Percentiles rank a stretch among this genome's conserved stretches.
Evolutionary conservation across 2,888 invertebrate genomes (phyloP).

Genomic region (Andrena minutula): DNA sequence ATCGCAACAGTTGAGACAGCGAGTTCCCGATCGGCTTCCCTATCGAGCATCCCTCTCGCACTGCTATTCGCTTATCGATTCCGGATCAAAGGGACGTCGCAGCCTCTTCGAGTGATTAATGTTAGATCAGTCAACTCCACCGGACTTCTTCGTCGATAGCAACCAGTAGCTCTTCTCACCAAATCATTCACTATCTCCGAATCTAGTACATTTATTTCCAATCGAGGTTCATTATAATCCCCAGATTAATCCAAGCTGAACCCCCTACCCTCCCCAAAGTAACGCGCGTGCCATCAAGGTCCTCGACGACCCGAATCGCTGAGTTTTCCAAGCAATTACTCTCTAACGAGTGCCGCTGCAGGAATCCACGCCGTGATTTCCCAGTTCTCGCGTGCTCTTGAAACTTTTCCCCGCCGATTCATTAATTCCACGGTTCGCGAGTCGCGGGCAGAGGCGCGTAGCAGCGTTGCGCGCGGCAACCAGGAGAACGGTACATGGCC

Average conservation of each 20-base stretch:
- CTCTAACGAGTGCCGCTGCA: background rate
- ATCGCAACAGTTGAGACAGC: background rate
- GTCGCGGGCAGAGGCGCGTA: background rate
- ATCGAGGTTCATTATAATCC: background rate
- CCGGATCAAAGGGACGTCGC: background rate
- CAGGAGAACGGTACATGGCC: conserved; percentile 35
- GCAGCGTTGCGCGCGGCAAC: conserved; percentile 21
- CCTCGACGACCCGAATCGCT: background rate
- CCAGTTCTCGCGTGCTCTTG: background rate
- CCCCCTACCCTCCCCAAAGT: background rate
- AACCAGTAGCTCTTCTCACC: background rate
- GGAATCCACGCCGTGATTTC: background rate
- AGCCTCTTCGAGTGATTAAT: background rate
- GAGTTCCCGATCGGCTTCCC: background rate
- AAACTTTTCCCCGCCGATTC: conserved; percentile 25
- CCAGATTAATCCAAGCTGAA: background rate
- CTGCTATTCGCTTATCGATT: background rate
- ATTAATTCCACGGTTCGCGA: conserved; percentile 31
- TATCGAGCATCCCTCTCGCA: background rate
- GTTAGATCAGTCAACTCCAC: background rate
- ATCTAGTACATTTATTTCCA: background rate
- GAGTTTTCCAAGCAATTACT: background rate
- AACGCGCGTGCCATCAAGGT: background rate
- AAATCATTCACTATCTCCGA: background rate
- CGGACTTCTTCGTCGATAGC: too few relatives aligned